Conservation (phyloP, 2,888 invertebrate species). For the Limnephilus marmoratus region DNA sequence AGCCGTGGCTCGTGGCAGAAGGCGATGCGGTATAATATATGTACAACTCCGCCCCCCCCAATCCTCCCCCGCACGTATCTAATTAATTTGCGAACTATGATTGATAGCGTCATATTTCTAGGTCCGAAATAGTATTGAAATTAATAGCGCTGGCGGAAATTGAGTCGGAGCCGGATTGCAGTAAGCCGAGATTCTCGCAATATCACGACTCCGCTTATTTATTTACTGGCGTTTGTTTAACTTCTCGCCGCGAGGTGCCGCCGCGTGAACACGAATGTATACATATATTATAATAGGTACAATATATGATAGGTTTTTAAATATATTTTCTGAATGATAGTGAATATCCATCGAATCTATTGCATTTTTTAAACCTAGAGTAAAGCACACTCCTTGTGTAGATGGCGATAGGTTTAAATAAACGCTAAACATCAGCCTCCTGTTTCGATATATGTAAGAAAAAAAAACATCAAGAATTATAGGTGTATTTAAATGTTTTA, state of each 20-base stretch:
- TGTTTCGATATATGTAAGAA: no score
- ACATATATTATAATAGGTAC: no score
- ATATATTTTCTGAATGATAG: no score
- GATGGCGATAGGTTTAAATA: no score
- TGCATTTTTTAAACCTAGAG: no score
- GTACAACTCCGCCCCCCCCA: background rate
- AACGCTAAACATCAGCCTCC: no score
- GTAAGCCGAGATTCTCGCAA: background rate
- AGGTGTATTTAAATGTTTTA: no score
- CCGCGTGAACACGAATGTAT: background rate
- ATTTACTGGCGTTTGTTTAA: background rate
- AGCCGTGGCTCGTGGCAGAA: slow-evolving; percentile 4
- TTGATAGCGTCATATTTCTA: slow-evolving; percentile 51
- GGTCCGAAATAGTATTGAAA: slow-evolving; percentile 37
- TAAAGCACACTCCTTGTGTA: no score
- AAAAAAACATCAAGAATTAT: no score
- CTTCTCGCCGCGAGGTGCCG: background rate
- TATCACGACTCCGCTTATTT: background rate
- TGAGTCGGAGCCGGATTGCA: background rate
- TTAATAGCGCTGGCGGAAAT: slow-evolving; percentile 31
- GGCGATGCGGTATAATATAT: background rate
- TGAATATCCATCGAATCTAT: no score
- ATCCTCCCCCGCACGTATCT: slow-evolving; percentile 36
- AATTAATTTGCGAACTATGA: slow-evolving; percentile 53
- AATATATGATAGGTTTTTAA: no score